phyloP scores from a whole-genome alignment of 2,888 invertebrate species.

The Lacanobia oleracea region DNA sequence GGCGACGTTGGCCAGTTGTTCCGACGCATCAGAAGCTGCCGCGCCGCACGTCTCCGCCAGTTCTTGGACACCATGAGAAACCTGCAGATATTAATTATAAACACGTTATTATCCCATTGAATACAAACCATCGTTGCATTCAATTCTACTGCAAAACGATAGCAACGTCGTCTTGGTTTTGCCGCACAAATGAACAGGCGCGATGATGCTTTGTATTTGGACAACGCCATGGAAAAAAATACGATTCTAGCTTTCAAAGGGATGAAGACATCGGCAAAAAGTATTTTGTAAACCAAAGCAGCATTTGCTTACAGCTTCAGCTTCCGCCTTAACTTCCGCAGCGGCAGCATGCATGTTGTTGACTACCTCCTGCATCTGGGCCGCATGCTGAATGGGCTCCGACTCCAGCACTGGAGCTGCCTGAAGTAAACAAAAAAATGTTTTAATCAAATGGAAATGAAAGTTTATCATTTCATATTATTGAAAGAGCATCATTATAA shows the following conservation, averaged over 20 bases:
- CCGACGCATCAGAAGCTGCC: conserved; percentile 83
- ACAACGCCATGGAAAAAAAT: not conserved
- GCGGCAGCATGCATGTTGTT: conserved; percentile 83
- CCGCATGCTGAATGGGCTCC: conserved; percentile 84
- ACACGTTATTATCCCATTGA: too few relatives aligned
- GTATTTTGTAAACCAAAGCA: not conserved
- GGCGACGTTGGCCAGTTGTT: conserved; percentile 82
- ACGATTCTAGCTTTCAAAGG: not conserved
- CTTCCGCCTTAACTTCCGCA: conserved; percentile 80
- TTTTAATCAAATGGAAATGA: not conserved
- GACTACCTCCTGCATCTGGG: conserved; percentile 83
- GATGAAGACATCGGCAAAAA: not conserved
- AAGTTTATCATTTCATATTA: too few relatives aligned
- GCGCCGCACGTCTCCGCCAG: conserved; percentile 85
- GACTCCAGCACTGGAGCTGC: conserved; percentile 85
- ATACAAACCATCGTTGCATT: too few relatives aligned
- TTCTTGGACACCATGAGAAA: conserved; percentile 84
- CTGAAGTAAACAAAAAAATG: conserved; percentile 64
- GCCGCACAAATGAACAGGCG: too few relatives aligned
- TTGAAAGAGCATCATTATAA: too few relatives aligned
- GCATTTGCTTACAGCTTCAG: conserved; percentile 76
- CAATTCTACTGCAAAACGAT: too few relatives aligned
- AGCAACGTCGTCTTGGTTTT: too few relatives aligned
- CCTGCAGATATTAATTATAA: conserved; percentile 68
- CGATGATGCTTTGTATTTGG: too few relatives aligned